These are phyloP conservation scores for Coendou prehensilis DNA, from an alignment of 2,797 vertebrate genomes.

Conservation along the genomic window DNA sequence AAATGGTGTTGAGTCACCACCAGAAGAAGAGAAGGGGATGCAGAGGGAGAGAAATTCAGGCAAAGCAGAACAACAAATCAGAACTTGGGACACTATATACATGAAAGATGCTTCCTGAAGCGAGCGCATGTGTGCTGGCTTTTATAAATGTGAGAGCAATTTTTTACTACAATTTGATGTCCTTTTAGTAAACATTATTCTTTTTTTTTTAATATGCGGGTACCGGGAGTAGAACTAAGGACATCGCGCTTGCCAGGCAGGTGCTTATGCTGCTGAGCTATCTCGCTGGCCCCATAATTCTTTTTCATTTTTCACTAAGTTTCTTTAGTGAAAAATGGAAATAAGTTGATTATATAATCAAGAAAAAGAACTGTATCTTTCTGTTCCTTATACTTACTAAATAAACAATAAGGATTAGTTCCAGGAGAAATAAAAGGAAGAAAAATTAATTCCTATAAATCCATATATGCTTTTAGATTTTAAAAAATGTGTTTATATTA, in stretches of 20 bases:
- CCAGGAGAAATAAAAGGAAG: background rate
- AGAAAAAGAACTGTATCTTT: background rate
- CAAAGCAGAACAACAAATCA: background rate
- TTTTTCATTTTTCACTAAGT: conserved; percentile 18
- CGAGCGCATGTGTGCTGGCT: background rate
- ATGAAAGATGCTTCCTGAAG: background rate
- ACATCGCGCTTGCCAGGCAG: too few species aligned
- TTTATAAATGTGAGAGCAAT: background rate
- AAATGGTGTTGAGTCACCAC: background rate
- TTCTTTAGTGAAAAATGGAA: background rate
- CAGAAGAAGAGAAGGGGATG: background rate
- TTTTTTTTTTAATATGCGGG: background rate
- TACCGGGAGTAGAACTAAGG: too few species aligned
- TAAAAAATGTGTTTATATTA: background rate
- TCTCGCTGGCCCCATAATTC: background rate
- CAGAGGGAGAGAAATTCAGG: background rate
- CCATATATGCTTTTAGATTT: background rate
- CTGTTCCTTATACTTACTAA: background rate
- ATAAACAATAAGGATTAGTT: background rate
- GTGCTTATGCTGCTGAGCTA: too few species aligned
- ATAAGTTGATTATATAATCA: background rate
- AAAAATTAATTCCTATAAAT: background rate
- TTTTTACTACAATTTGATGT: background rate
- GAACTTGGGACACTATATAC: background rate
- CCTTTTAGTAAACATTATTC: background rate